Percentiles rank a stretch among this genome's conserved stretches.
phyloP scores from a whole-genome alignment of 2,888 invertebrate genomes.

The Agrotis puta region DNA sequence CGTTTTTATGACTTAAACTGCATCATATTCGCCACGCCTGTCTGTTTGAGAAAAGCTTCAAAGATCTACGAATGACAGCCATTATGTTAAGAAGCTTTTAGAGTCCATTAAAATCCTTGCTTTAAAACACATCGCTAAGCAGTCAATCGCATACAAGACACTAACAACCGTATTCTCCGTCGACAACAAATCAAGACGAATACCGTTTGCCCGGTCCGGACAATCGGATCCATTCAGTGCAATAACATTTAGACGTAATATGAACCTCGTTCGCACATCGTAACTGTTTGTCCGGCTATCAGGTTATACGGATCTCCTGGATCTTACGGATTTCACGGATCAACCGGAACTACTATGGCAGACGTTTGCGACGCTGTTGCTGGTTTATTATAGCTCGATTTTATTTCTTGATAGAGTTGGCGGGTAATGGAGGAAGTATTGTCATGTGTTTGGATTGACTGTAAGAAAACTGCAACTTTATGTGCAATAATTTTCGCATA shows the following conservation, averaged over 20 bases:
- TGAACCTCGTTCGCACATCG: constrained; percentile 53
- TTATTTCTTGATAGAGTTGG: constrained; percentile 21
- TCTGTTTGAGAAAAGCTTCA: too few relatives aligned
- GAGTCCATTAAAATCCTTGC: not conserved
- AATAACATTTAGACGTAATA: constrained; percentile 59
- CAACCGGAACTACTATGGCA: constrained; percentile 35
- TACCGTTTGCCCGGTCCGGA: constrained; percentile 30
- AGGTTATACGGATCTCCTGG: constrained; percentile 16
- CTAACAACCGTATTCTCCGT: constrained; percentile 9
- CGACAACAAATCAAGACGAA: constrained; percentile 50
- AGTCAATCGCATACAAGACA: not conserved
- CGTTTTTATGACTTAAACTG: too few relatives aligned
- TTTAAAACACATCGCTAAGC: not conserved
- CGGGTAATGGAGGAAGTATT: not conserved
- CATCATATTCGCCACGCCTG: too few relatives aligned
- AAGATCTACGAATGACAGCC: too few relatives aligned
- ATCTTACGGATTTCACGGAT: constrained; percentile 29
- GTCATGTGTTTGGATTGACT: not conserved
- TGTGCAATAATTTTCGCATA: not conserved
- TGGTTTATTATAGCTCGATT: constrained; percentile 38
- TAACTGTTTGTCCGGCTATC: constrained; percentile 42
- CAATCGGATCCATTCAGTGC: constrained; percentile 41
- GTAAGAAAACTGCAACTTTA: not conserved
- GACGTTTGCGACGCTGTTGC: constrained; percentile 38
- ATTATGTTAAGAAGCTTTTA: too few relatives aligned